A percentile compares a stretch with the other conserved stretches of the same genome.
Conservation (phyloP, 2,113 vertebrate genomes). For the Monopterus albus region DNA sequence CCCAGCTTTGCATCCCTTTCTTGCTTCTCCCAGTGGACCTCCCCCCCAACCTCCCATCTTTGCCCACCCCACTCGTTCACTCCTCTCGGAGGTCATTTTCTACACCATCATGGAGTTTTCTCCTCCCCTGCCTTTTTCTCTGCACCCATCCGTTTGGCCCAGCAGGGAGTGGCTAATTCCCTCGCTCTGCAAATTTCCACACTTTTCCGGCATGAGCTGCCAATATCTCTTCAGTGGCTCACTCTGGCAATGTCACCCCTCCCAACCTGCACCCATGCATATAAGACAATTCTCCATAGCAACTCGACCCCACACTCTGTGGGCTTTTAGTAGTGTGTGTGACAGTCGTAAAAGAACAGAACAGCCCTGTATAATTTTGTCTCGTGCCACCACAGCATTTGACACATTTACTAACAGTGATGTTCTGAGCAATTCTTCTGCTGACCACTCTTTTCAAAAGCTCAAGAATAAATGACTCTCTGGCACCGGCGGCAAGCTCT, state of each 20-base stretch:
- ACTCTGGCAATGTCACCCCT: slow-evolving; percentile 36
- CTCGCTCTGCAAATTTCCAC: slow-evolving; percentile 69
- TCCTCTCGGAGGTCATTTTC: slow-evolving; percentile 71
- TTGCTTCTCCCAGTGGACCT: slow-evolving; percentile 62
- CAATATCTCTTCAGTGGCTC: slow-evolving; percentile 63
- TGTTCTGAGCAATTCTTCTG: slow-evolving; percentile 41
- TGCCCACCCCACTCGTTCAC: background rate
- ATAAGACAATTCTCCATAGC: slow-evolving; percentile 42
- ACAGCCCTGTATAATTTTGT: slow-evolving; percentile 30
- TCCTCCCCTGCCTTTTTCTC: slow-evolving; percentile 28
- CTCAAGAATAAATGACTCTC: slow-evolving; percentile 33
- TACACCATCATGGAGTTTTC: slow-evolving; percentile 51
- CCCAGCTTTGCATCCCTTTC: slow-evolving; percentile 68
- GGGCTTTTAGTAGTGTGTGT: slow-evolving; percentile 55
- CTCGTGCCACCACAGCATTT: slow-evolving; percentile 10
- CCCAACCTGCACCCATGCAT: slow-evolving; percentile 32
- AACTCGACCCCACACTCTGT: slow-evolving; percentile 24
- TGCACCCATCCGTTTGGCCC: slow-evolving; percentile 58
- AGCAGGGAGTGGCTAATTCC: slow-evolving; percentile 67
- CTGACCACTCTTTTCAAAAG: slow-evolving; percentile 48
- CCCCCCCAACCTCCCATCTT: slow-evolving; percentile 26
- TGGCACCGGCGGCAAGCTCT: slow-evolving; percentile 12
- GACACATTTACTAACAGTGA: slow-evolving; percentile 52
- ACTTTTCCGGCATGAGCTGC: slow-evolving; percentile 65
- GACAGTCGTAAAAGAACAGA: slow-evolving; percentile 47